Conservation (phyloP, 2,888 invertebrate species). For the Patella depressa region DNA sequence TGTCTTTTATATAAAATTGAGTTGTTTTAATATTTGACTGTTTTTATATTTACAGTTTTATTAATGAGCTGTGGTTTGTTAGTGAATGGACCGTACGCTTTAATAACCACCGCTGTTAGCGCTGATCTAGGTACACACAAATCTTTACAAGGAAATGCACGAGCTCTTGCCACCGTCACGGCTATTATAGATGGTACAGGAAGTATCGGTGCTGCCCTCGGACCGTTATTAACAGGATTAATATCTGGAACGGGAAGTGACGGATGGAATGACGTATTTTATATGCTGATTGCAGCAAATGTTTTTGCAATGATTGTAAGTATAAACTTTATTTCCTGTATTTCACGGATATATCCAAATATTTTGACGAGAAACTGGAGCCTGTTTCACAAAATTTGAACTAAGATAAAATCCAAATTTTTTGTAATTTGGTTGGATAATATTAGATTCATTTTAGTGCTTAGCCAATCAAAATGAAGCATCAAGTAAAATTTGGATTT, state of each 20-base stretch:
- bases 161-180: constrained; percentile 95
- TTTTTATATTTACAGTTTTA: constrained; percentile 70
- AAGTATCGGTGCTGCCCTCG: constrained; percentile 90
- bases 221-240: constrained; percentile 87
- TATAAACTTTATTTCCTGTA: constrained; percentile 12
- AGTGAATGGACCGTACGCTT: constrained; percentile 95
- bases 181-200: constrained; percentile 98
- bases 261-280: constrained; percentile 87
- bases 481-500: too few relatives aligned
- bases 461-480: too few relatives aligned
- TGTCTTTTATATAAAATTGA: too few relatives aligned
- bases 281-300: constrained; percentile 89
- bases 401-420: too few relatives aligned
- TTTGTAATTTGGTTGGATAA: too few relatives aligned
- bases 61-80: constrained; percentile 84
- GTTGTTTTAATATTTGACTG: not conserved
- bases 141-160: constrained; percentile 85
- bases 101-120: constrained; percentile 96
- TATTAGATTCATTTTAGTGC: too few relatives aligned
- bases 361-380: too few relatives aligned
- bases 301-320: constrained; percentile 78
- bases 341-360: too few relatives aligned
- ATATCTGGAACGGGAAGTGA: constrained; percentile 73
- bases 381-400: too few relatives aligned
- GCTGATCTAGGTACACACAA: constrained; percentile 92